phyloP scores from a whole-genome alignment of 2,888 invertebrate genomes.

The Rotaria sp. region DNA sequence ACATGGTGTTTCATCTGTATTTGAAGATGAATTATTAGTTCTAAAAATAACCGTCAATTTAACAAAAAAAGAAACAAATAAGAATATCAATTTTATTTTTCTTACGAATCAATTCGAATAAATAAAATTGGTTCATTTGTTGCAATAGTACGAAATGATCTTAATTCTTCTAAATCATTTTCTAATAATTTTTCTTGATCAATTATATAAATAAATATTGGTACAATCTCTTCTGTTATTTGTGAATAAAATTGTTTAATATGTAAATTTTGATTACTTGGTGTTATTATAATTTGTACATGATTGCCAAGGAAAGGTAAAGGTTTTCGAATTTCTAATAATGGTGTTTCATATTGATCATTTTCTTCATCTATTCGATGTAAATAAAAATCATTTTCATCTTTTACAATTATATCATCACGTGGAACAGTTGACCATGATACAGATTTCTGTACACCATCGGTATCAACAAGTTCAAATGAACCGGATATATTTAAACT shows the following conservation, averaged over 20 bases:
- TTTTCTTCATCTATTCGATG: not conserved
- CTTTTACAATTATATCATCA: not conserved
- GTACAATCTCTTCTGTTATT: not conserved
- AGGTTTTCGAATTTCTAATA: not conserved
- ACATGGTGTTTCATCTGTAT: not conserved
- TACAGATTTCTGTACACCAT: not conserved
- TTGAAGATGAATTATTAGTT: not conserved
- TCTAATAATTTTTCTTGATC: not conserved
- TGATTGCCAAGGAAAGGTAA: not conserved
- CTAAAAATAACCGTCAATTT: not conserved
- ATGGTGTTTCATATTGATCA: not conserved
- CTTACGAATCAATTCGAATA: not conserved
- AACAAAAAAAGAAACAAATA: too few relatives aligned
- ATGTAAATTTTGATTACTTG: conserved; percentile 3
- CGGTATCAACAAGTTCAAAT: not conserved
- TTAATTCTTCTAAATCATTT: not conserved
- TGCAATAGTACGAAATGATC: not conserved
- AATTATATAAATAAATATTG: conserved; percentile 11
- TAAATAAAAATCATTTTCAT: not conserved
- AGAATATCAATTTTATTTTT: not conserved
- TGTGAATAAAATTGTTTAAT: not conserved
- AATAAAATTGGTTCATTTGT: not conserved
- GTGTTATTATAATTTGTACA: conserved; percentile 15
- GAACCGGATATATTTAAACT: not conserved
- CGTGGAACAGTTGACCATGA: not conserved